Conservation (phyloP, 2,888 invertebrate genomes). For the Aleiodes alternator region DNA sequence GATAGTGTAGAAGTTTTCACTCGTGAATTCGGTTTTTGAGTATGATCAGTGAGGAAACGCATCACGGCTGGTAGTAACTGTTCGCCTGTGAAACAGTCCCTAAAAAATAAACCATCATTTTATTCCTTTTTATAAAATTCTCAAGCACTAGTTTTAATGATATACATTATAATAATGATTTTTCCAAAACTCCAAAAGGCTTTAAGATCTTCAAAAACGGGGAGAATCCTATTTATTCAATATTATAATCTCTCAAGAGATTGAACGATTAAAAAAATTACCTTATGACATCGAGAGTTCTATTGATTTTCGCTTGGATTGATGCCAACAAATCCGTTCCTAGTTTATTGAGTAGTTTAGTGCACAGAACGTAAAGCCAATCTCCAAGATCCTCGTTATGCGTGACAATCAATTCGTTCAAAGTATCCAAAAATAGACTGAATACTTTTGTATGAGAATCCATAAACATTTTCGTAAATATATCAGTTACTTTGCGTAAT, state of each 20-base stretch:
- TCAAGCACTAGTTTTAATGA: slow-evolving; percentile 21
- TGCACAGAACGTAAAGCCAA: slow-evolving; percentile 95
- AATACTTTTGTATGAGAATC: slow-evolving; percentile 97
- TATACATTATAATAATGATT: slow-evolving; percentile 33
- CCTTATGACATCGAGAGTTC: slow-evolving; percentile 88
- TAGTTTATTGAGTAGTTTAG: slow-evolving; percentile 90
- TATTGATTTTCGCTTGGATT: slow-evolving; percentile 92
- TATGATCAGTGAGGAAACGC: slow-evolving; percentile 91
- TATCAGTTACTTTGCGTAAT: slow-evolving; percentile 91
- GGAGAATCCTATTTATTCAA: slow-evolving; percentile 11
- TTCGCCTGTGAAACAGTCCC: slow-evolving; percentile 80
- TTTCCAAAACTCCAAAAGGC: no score
- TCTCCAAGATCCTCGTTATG: slow-evolving; percentile 93
- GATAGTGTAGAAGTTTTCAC: slow-evolving; percentile 87
- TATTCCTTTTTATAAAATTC: no score
- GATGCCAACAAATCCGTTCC: slow-evolving; percentile 95
- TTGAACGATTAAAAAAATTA: slow-evolving; percentile 60
- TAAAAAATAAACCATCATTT: slow-evolving; percentile 63
- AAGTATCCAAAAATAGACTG: slow-evolving; percentile 93
- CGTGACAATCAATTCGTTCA: slow-evolving; percentile 90
- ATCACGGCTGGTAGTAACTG: slow-evolving; percentile 79
- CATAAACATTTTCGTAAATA: slow-evolving; percentile 97
- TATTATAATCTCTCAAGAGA: background rate
- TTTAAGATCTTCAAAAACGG: background rate
- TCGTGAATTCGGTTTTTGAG: slow-evolving; percentile 92